Base-by-base conservation (phyloP, 2,113 vertebrate species). In the Rhineura floridana region DNA sequence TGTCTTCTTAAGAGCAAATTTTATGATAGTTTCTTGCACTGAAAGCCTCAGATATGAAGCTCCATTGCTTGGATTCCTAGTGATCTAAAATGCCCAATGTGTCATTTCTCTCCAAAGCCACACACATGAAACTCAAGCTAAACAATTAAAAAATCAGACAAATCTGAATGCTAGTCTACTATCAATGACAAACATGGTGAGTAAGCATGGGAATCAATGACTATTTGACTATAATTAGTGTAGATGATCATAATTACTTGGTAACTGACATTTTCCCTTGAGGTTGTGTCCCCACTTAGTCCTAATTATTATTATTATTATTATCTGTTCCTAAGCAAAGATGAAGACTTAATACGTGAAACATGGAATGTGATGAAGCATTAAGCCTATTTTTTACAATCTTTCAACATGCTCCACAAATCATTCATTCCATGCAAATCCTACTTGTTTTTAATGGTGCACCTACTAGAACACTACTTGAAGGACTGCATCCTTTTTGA, bases 261-360 rank as follows among this genome's bases (percentile, higher is more conserved):
- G 11, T 48, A 93, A 92, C 21, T 88, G 62, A 93, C 69, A 73
- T 83, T 77, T 91, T 88, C 30, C 87, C 84, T 87, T 86, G 36
- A 83, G 52, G 8, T 17, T 62, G 33, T 78, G 91, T 36, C 36
- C 63, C 76, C 83, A 15, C 6, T 90, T 89, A 39, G n/a, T 11
- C 81, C 46, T 93, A 81, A 91, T 84, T 88, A 89, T 70, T 90
- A 55, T 88, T 77, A 90, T 73, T 0, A 76, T 81, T 11, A n/a
- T 87, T 90, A 79, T n/a, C 36, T 81, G 42, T 88, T 82, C 36
- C 88, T 63, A 73, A 84, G 82, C 75, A 72, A 44, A 90, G 69
- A 73, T 90, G 76, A 33, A 52, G 25, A 10, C 12, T 6, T 81
- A 79, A 8, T 0, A 89, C 2, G 89, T 86, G 39, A 84, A 87